Percentiles rank a stretch among this genome's conserved stretches.
These are phyloP conservation scores for Galemys pyrenaicus DNA, from an alignment of 2,113 vertebrate genomes.

Conservation along the genomic window DNA sequence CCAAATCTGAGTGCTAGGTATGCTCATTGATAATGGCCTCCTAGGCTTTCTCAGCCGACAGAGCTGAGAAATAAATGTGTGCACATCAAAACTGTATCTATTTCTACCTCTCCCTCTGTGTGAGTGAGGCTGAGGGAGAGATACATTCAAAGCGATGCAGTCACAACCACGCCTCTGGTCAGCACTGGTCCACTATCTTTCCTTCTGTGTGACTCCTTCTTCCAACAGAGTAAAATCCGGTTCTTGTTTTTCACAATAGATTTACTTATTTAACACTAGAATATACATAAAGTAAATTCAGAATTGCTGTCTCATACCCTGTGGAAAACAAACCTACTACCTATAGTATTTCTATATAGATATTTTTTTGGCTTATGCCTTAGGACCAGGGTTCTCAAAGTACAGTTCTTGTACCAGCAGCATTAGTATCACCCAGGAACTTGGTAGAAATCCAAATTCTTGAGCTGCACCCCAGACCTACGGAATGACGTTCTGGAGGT, in stretches of 20 bases:
- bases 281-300: neutral
- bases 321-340: slow-evolving; percentile 2
- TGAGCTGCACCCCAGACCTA: neutral
- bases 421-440: neutral
- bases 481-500: neutral
- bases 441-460: neutral
- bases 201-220: neutral
- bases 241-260: neutral
- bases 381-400: neutral
- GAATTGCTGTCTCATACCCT: neutral
- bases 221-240: neutral
- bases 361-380: neutral
- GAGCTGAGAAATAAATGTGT: neutral
- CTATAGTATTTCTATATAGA: neutral
- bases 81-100: neutral
- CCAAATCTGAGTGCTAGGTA: neutral
- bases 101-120: neutral
- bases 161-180: neutral
- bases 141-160: neutral
- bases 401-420: neutral
- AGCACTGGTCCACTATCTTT: neutral
- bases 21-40: neutral
- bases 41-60: neutral
- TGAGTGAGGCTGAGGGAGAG: neutral
- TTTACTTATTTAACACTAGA: neutral